Evolutionary conservation across 2,797 vertebrate genomes (phyloP).

Genomic region (Euthynnus affinis): DNA sequence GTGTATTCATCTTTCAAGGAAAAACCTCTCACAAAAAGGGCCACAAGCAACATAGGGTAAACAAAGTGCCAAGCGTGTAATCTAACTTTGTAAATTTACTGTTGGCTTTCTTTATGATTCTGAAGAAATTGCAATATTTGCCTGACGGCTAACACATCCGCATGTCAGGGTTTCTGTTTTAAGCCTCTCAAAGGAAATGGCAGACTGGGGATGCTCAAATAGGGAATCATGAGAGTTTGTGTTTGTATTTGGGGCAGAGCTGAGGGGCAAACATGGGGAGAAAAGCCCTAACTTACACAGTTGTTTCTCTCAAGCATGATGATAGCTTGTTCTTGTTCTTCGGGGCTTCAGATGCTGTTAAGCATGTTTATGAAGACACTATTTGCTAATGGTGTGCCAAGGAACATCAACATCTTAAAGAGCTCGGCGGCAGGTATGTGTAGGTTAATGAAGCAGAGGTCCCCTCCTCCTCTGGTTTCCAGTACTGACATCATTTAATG

Average conservation of each 20-base stretch:
- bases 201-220: conserved; percentile 27
- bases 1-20: conserved; percentile 58
- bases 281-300: conserved; percentile 16
- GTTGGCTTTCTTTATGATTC: conserved; percentile 60
- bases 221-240: conserved; percentile 22
- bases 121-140: conserved; percentile 56
- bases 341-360: conserved; percentile 24
- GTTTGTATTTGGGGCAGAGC: conserved; percentile 54
- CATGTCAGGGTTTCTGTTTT: conserved; percentile 47
- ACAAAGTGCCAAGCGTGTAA: conserved; percentile 67
- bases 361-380: conserved; percentile 21
- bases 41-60: conserved; percentile 54
- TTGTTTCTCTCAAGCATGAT: conserved; percentile 25
- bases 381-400: conserved; percentile 40
- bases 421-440: conserved; percentile 40
- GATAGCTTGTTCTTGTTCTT: conserved; percentile 7
- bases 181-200: conserved; percentile 56
- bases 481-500: conserved; percentile 63
- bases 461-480: conserved; percentile 49
- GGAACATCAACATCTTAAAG: conserved; percentile 42
- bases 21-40: conserved; percentile 39
- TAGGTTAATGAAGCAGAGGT: conserved; percentile 71
- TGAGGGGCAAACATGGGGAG: conserved; percentile 55
- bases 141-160: conserved; percentile 45
- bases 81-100: conserved; percentile 56